A percentile compares a stretch with the other conserved stretches of the same genome.
phyloP scores from a whole-genome alignment of 1,140 invertebrate genomes.

The Thaumetopoea pityocampa region DNA sequence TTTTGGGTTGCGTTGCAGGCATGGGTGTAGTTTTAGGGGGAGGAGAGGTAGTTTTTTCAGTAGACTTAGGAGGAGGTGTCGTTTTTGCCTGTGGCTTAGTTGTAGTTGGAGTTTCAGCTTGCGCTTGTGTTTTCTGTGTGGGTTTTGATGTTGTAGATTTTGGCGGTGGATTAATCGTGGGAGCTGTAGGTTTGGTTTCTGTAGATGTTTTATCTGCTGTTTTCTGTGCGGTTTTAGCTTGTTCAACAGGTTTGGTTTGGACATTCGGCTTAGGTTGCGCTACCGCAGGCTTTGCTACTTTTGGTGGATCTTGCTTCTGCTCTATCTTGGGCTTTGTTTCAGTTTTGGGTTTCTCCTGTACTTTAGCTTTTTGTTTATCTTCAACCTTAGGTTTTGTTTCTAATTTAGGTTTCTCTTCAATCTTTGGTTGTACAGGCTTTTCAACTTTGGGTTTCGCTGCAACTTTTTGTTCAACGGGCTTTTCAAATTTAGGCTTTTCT shows the following conservation, averaged over 20 bases:
- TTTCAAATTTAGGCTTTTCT: constrained; percentile 6
- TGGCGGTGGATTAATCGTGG: too few species aligned
- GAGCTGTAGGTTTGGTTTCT: constrained; percentile 4
- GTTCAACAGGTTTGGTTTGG: constrained; percentile 10
- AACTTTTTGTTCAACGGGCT: constrained; percentile 23
- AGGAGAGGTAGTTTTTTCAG: constrained; percentile 7
- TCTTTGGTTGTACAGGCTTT: constrained; percentile 23
- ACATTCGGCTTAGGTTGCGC: constrained; percentile 8
- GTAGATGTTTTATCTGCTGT: too few species aligned
- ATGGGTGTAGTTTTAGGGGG: too few species aligned
- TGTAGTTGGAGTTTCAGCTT: not conserved
- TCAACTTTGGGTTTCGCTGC: constrained; percentile 51
- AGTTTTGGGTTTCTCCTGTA: constrained; percentile 2
- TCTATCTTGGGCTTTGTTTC: constrained; percentile 18
- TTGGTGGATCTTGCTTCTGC: constrained; percentile 19
- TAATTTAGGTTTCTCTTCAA: constrained; percentile 46
- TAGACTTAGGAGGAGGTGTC: constrained; percentile 18
- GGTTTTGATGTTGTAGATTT: constrained; percentile 1
- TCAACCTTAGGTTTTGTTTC: constrained; percentile 11
- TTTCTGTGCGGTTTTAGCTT: constrained; percentile 15
- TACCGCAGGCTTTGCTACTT: constrained; percentile 11
- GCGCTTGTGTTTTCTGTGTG: not conserved
- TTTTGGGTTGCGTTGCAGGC: constrained; percentile 7
- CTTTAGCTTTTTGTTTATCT: constrained; percentile 22
- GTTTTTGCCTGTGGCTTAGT: constrained; percentile 1